Percentiles rank a stretch among this genome's conserved stretches.
These are phyloP conservation scores for Oxygymnocypris stewartii DNA, from an alignment of 2,113 vertebrate species.

Conservation along the genomic window DNA sequence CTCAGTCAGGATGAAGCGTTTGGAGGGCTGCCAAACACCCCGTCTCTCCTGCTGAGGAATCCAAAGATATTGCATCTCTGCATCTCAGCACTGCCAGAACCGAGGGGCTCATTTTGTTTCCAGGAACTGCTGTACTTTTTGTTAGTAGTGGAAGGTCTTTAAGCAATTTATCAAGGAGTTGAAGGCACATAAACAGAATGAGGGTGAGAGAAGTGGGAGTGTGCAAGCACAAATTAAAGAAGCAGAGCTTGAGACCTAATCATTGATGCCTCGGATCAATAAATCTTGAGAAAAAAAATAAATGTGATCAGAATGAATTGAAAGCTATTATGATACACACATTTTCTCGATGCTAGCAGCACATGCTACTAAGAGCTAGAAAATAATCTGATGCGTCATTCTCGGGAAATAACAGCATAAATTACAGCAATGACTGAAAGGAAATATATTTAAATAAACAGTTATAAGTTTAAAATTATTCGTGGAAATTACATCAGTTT, in stretches of 20 bases:
- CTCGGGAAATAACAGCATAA: not conserved
- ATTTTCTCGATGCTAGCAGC: not conserved
- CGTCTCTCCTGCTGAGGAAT: constrained; percentile 34
- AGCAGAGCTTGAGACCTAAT: not conserved
- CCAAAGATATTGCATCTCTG: constrained; percentile 39
- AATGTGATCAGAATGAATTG: not conserved
- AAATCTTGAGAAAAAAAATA: no score
- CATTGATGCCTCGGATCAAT: no score
- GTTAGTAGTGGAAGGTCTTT: not conserved
- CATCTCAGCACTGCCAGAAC: constrained; percentile 2
- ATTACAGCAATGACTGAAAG: not conserved
- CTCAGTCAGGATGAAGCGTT: constrained; percentile 37
- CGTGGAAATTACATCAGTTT: not conserved
- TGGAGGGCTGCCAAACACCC: constrained; percentile 51
- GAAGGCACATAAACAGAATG: not conserved
- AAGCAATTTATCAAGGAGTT: constrained; percentile 4
- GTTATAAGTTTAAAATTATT: not conserved
- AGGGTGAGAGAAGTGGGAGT: not conserved
- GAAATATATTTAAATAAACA: not conserved
- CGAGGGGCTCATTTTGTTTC: not conserved
- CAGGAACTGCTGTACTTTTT: constrained; percentile 22
- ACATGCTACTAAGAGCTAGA: not conserved
- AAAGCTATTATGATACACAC: not conserved
- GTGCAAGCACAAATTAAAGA: not conserved
- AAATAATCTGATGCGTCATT: not conserved